Evolutionary conservation across 2,797 vertebrate species (phyloP).

Genomic region (Mormyrus proboscirostris): DNA sequence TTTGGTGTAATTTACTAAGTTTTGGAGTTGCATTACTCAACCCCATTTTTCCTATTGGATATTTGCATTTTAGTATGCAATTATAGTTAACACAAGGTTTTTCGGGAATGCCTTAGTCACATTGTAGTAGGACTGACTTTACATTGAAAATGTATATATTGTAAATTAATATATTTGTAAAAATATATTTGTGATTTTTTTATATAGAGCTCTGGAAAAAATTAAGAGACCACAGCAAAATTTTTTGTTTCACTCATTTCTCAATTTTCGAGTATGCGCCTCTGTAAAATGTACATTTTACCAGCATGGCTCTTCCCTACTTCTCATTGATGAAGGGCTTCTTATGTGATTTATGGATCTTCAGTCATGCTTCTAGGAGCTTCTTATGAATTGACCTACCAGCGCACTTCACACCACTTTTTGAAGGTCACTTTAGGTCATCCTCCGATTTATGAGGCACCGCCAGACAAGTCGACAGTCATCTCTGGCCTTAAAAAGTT

Average conservation of each 20-base stretch:
- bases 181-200: background rate
- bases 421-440: background rate
- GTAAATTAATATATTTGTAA: background rate
- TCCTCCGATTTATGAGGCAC: background rate
- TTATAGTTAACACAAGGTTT: too few species aligned
- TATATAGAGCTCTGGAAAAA: background rate
- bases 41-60: background rate
- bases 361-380: background rate
- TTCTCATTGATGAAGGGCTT: background rate
- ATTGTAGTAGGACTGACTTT: background rate
- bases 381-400: background rate
- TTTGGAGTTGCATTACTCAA: too few species aligned
- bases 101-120: background rate
- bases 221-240: background rate
- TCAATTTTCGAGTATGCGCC: background rate
- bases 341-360: background rate
- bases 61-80: background rate
- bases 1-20: too few species aligned
- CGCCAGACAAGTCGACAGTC: background rate
- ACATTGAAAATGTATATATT: background rate
- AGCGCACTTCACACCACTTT: background rate
- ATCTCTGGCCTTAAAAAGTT: background rate
- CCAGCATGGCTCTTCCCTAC: background rate
- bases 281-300: background rate
- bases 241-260: background rate